A percentile compares a stretch with the other conserved stretches of the same genome.
phyloP scores from a whole-genome alignment of 2,888 invertebrate species.

The Dryobota labecula region DNA sequence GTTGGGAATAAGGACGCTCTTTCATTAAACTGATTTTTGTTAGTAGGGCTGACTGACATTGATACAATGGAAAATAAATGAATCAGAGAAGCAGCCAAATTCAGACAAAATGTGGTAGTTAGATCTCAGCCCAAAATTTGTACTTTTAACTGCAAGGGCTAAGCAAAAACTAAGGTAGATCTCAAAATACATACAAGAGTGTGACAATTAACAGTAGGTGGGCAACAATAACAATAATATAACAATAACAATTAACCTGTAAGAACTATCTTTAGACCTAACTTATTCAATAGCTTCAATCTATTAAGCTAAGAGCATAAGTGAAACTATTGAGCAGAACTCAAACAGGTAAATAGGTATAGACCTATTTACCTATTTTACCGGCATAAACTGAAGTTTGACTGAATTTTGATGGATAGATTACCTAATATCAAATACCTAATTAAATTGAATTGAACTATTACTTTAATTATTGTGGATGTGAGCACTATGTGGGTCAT shows the following conservation, averaged over 20 bases:
- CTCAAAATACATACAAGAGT: too few species aligned
- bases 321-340: too few species aligned
- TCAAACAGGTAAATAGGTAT: too few species aligned
- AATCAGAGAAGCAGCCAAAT: not conserved
- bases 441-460: too few species aligned
- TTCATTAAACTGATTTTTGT: constrained; percentile 42
- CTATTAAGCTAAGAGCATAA: too few species aligned
- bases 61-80: not conserved
- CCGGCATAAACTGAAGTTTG: not conserved
- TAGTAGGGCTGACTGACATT: constrained; percentile 18
- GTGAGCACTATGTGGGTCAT: too few species aligned
- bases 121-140: too few species aligned
- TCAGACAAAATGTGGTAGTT: not conserved
- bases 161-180: not conserved
- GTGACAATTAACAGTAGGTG: not conserved
- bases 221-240: too few species aligned
- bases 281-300: not conserved
- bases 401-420: constrained; percentile 2
- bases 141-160: not conserved
- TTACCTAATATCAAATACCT: too few species aligned
- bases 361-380: not conserved
- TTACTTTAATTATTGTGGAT: too few species aligned
- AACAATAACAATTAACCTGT: too few species aligned
- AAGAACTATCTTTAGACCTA: not conserved
- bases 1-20: constrained; percentile 39